phyloP scores from a whole-genome alignment of 2,113 vertebrate species.

The Aptenodytes patagonicus region DNA sequence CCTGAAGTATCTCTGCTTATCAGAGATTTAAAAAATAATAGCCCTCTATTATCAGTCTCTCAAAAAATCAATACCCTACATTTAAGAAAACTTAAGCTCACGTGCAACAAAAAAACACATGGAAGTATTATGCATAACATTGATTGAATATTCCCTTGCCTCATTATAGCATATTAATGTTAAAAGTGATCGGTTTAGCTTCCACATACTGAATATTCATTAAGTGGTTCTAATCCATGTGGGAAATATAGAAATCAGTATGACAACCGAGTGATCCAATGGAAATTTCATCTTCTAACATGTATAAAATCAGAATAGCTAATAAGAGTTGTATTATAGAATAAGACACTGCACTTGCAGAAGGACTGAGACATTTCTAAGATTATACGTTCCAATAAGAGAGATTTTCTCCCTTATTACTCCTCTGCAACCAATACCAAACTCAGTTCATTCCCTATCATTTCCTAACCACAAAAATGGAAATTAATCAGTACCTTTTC shows the following conservation, averaged over 20 bases:
- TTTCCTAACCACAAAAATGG: not conserved
- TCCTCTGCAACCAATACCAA: not conserved
- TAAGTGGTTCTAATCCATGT: not conserved
- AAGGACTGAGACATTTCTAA: not conserved
- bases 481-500: not conserved
- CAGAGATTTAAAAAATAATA: not conserved
- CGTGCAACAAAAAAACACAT: not conserved
- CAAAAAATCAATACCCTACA: not conserved
- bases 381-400: fast-evolving
- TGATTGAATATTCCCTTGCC: not conserved
- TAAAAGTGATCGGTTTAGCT: not conserved
- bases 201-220: not conserved
- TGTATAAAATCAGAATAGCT: not conserved
- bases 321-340: not conserved
- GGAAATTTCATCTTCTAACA: not conserved
- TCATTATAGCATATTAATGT: not conserved
- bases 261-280: not conserved
- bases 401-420: not conserved
- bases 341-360: not conserved
- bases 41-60: not conserved
- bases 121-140: not conserved
- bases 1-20: not conserved
- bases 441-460: not conserved
- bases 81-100: not conserved
- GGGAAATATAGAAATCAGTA: not conserved